Percentiles rank a stretch among this genome's conserved stretches.
These are phyloP conservation scores for Myotis yumanensis DNA, from an alignment of 2,113 vertebrate species.

Conservation along the genomic window DNA sequence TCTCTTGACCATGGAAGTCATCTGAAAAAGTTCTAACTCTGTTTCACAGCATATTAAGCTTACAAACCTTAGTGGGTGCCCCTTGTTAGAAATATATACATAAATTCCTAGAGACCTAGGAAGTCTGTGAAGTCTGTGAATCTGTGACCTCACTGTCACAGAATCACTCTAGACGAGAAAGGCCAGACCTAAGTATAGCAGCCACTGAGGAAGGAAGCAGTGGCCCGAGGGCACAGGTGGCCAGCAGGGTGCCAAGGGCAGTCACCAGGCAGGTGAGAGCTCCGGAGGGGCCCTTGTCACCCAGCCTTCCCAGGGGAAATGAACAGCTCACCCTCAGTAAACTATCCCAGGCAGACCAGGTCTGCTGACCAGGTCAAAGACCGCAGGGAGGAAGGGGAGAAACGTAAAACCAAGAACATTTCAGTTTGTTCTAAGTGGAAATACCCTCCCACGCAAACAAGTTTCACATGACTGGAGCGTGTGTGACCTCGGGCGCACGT, in stretches of 20 bases:
- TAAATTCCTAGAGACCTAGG: neutral
- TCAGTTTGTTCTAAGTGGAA: neutral
- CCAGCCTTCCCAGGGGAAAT: neutral
- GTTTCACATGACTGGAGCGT: rapidly evolving
- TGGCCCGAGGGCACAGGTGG: neutral
- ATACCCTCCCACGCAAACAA: neutral
- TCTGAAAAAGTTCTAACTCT: neutral
- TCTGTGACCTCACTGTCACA: too few species aligned
- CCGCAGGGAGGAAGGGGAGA: neutral
- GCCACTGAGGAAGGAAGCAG: neutral
- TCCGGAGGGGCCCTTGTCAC: neutral
- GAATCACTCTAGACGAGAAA: neutral
- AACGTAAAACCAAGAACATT: neutral
- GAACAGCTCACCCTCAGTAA: neutral
- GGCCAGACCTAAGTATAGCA: neutral
- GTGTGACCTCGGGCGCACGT: rapidly evolving
- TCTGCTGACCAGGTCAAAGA: neutral
- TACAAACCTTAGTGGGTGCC: neutral
- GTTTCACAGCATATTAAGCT: neutral
- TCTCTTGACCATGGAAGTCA: neutral
- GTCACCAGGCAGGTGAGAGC: rapidly evolving
- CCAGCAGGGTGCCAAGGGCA: neutral
- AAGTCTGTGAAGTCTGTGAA: neutral
- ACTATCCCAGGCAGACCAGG: rapidly evolving
- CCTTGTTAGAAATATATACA: neutral